Base-by-base conservation (phyloP, 2,797 vertebrate species). In the Masticophis lateralis region DNA sequence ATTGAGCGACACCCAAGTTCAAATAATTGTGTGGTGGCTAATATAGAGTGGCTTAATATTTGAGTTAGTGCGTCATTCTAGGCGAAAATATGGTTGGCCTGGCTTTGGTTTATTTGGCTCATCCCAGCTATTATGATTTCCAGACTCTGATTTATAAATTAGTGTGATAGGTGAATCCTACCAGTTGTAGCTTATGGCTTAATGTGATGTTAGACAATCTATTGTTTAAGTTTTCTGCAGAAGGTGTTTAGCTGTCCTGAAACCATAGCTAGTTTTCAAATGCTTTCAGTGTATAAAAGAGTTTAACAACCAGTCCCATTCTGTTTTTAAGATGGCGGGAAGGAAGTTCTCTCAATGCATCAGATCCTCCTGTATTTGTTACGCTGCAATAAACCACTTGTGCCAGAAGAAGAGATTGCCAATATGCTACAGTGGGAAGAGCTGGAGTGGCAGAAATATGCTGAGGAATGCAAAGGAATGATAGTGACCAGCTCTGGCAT, bases 391-490 rank as follows among this genome's bases (percentile, higher is more conserved):
- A 99, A 98, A 95, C 97, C 99, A 0, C 97, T 99, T 96, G 99
- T 99, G 59, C 99, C 99, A 0, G 99, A 99, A 96, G 99, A 99
- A 96, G 99, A 99, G 97, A 99, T 99, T 51, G 99, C 99, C 32
- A 98, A 99, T 96, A 99, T 99, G 99, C 98, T 99, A 91, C 99
- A 99, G 96, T 99, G 99, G 99, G 99, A 99, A 96, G 99, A 99
- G 95, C 98, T 99, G 27, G 99, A 99, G 94, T 99, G 99, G 99
- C 99, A 99, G 98, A 99, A 99, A 93, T 99, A 99, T 0, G 99
- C 99, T 0, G 99, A 99, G 94, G 99, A 99, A 96, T 99, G 99
- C 97, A 99, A 99, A 97, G 99, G 99, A 96, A 99, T 99, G 99
- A 99, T 99, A 0, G 99, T 99, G 96, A 99, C 98, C 97, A 99